Percentiles rank a stretch among this genome's conserved stretches.
Conservation (phyloP, 1,140 invertebrate species). For the Drosophila rhopaloa region DNA sequence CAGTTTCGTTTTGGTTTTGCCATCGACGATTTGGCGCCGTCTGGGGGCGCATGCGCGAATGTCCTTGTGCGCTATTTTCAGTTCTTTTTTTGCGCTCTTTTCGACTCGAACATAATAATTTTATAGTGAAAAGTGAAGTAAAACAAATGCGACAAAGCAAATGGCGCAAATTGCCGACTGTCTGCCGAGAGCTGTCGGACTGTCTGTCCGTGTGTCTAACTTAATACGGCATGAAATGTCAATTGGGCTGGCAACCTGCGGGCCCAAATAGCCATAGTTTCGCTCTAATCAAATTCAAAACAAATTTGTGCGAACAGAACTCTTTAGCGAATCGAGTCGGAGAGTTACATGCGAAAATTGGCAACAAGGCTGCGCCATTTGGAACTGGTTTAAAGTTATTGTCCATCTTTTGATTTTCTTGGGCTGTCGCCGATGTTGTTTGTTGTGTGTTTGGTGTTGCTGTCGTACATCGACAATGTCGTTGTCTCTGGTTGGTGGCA, state of each 20-base stretch:
- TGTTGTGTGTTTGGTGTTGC: slow-evolving; percentile 43
- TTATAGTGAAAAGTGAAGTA: slow-evolving; percentile 63
- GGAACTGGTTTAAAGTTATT: slow-evolving; percentile 81
- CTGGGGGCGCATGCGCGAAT: slow-evolving; percentile 78
- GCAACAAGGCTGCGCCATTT: slow-evolving; percentile 71
- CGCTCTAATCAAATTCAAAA: slow-evolving; percentile 77
- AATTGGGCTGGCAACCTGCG: slow-evolving; percentile 73
- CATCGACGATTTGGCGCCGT: slow-evolving; percentile 70
- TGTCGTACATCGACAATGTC: slow-evolving; percentile 46
- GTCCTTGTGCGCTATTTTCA: slow-evolving; percentile 80
- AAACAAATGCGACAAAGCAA: slow-evolving; percentile 57
- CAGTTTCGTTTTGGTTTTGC: slow-evolving; percentile 30
- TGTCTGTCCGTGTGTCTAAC: slow-evolving; percentile 44
- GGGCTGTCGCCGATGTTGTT: slow-evolving; percentile 63
- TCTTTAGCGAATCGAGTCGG: slow-evolving; percentile 13
- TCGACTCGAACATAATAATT: slow-evolving; percentile 76
- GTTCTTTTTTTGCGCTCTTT: slow-evolving; percentile 22
- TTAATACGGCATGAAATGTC: slow-evolving; percentile 80
- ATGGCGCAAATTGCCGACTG: slow-evolving; percentile 71
- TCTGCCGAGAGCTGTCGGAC: slow-evolving; percentile 40
- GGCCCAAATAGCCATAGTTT: slow-evolving; percentile 47
- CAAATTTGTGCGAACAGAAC: slow-evolving; percentile 70
- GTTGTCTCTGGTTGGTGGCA: slow-evolving; percentile 59
- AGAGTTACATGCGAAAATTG: slow-evolving; percentile 52
- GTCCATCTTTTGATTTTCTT: slow-evolving; percentile 81